Conservation (phyloP, 2,113 vertebrate genomes). For the Grus americana region DNA sequence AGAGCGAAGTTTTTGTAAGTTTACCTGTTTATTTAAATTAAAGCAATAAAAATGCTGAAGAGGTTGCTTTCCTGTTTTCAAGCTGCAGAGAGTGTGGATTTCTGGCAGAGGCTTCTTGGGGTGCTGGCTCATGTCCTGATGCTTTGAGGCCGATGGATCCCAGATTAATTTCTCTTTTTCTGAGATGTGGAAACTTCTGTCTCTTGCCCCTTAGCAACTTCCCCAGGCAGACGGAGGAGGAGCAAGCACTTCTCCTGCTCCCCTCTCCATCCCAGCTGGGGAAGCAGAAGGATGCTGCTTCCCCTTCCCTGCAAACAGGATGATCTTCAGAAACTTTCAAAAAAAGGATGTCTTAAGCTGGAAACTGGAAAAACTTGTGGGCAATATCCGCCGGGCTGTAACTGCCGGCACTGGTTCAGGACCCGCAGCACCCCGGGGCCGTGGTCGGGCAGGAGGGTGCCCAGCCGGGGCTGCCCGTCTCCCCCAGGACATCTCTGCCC, state of each 20-base stretch:
- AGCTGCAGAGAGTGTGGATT: background rate
- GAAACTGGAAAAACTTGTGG: background rate
- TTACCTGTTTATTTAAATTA: background rate
- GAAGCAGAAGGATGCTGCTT: background rate
- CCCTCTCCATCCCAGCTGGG: background rate
- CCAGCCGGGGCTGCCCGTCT: background rate
- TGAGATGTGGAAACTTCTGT: background rate
- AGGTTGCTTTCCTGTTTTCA: background rate
- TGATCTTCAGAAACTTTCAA: background rate
- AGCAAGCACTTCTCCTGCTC: background rate
- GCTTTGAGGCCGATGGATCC: fast-evolving
- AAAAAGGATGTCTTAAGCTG: background rate
- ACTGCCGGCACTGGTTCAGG: background rate
- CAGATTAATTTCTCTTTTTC: background rate
- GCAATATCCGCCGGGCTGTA: background rate
- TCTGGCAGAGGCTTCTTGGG: background rate
- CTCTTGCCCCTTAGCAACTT: background rate
- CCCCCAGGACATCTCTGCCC: background rate
- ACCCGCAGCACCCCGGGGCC: background rate
- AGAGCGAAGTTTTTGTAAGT: background rate
- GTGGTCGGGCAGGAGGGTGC: background rate
- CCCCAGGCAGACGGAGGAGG: background rate
- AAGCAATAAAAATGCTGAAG: background rate
- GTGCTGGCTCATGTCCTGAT: background rate
- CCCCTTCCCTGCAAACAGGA: background rate